Conservation (phyloP, 2,888 invertebrate species). For the Punctoribates punctum region DNA sequence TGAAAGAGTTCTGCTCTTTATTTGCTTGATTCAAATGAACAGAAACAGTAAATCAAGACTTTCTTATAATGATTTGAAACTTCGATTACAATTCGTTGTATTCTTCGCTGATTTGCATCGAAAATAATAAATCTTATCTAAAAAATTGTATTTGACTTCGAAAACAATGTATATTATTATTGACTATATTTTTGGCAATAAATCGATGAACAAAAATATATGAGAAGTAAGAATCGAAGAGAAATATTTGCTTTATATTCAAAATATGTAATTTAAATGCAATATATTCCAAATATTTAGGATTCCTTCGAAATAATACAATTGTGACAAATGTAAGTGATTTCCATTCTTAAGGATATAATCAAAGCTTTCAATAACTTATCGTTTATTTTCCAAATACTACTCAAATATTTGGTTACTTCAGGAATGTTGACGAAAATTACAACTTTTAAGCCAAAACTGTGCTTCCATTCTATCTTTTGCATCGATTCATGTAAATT, state of each 20-base stretch:
- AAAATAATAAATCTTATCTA: conserved; percentile 13
- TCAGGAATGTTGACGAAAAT: too few relatives aligned
- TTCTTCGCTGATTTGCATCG: background rate
- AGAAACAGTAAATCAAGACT: background rate
- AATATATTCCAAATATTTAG: background rate
- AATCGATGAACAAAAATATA: conserved; percentile 5
- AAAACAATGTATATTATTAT: conserved; percentile 27
- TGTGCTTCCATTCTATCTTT: too few relatives aligned
- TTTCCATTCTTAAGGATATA: background rate
- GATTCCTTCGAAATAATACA: background rate
- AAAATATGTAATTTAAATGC: conserved; percentile 6
- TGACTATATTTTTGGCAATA: conserved; percentile 5
- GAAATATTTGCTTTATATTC: conserved; percentile 4
- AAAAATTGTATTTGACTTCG: conserved; percentile 18
- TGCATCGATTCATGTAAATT: too few relatives aligned
- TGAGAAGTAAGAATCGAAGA: background rate
- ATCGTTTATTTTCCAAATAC: too few relatives aligned
- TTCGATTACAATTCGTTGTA: conserved; percentile 4
- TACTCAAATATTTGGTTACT: too few relatives aligned
- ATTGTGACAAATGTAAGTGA: conserved; percentile 14
- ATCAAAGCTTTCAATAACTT: background rate
- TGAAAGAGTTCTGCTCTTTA: background rate
- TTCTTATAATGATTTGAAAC: background rate
- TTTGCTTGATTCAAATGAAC: background rate
- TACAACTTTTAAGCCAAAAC: too few relatives aligned